Conservation (phyloP, 2,797 vertebrate species). For the Acropternis orthonyx region DNA sequence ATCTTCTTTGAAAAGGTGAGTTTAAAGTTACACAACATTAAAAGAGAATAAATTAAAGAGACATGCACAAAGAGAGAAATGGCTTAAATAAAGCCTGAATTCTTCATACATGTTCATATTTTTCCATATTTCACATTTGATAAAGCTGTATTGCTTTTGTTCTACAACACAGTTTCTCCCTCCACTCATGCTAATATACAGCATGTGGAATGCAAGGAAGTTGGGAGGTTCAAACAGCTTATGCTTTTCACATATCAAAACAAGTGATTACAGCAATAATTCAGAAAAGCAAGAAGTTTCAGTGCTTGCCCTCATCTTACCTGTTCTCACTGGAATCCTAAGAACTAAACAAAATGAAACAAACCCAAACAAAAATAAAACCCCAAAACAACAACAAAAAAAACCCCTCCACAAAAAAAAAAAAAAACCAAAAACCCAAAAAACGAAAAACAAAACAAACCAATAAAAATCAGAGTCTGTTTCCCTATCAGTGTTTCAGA, state of each 20-base stretch:
- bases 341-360: neutral
- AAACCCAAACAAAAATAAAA: neutral
- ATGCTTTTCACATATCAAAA: slow-evolving; percentile 6
- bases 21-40: neutral
- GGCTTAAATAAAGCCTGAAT: neutral
- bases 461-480: neutral
- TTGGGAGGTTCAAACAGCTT: neutral
- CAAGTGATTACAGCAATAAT: neutral
- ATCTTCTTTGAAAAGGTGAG: neutral
- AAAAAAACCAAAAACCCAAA: too few species aligned
- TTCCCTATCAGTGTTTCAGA: neutral
- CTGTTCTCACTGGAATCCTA: neutral
- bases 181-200: neutral
- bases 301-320: neutral
- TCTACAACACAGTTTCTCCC: neutral
- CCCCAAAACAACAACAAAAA: neutral
- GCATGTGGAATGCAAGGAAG: neutral
- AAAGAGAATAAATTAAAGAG: neutral
- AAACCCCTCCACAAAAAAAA: neutral
- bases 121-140: neutral
- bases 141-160: neutral
- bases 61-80: neutral
- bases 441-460: too few species aligned
- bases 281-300: slow-evolving; percentile 12
- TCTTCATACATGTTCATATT: neutral